Evolutionary conservation across 2,888 invertebrate genomes (phyloP).

Genomic region (Clanis bilineata): DNA sequence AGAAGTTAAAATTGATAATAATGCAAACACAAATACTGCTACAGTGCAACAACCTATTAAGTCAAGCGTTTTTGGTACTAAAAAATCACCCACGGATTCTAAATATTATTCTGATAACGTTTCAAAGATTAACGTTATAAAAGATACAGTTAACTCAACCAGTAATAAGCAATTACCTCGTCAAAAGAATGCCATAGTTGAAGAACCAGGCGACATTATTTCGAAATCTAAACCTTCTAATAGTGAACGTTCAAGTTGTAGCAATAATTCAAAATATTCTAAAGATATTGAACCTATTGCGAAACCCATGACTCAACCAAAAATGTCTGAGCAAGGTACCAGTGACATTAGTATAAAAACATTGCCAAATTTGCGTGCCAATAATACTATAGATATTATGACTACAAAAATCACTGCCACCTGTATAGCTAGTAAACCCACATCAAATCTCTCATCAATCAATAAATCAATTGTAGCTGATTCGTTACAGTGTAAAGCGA

Average conservation of each 20-base stretch:
- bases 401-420: constrained; percentile 21
- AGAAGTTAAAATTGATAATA: constrained; percentile 4
- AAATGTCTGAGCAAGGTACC: constrained; percentile 22
- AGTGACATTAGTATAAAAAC: constrained; percentile 28
- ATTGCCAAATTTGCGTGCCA: constrained; percentile 31
- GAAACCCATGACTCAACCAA: constrained; percentile 20
- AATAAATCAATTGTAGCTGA: constrained; percentile 14
- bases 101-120: constrained; percentile 18
- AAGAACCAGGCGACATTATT: constrained; percentile 30
- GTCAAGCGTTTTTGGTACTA: neutral
- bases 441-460: constrained; percentile 16
- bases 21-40: neutral
- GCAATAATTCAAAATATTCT: constrained; percentile 4
- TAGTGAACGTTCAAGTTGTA: constrained; percentile 9
- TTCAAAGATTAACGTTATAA: constrained; percentile 25
- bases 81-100: neutral
- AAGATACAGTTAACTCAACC: constrained; percentile 22
- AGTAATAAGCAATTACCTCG: constrained; percentile 47
- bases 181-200: constrained; percentile 44
- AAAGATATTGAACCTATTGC: constrained; percentile 15
- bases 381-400: constrained; percentile 23
- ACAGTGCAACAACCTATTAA: neutral
- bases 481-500: constrained; percentile 15
- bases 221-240: constrained; percentile 12
- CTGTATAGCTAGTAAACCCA: constrained; percentile 21